A percentile compares a stretch with the other conserved stretches of the same genome.
These are phyloP conservation scores for Tiaroga cobitis DNA, from an alignment of 2,797 vertebrate species.

Conservation along the genomic window DNA sequence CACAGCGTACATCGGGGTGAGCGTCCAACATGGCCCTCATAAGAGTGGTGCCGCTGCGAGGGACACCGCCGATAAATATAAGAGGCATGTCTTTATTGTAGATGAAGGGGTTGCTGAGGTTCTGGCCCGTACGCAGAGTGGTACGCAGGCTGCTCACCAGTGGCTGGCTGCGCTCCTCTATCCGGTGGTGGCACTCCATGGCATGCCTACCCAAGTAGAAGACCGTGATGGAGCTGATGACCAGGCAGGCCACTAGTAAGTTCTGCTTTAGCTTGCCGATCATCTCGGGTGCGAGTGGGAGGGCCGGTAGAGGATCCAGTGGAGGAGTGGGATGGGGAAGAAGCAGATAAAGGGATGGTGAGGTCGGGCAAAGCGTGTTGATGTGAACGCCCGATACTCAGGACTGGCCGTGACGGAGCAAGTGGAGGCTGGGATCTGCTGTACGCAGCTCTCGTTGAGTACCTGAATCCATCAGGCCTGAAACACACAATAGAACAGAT, in stretches of 20 bases:
- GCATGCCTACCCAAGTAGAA: constrained; percentile 95
- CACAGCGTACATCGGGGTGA: constrained; percentile 92
- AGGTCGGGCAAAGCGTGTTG: constrained; percentile 30
- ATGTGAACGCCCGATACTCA: constrained; percentile 67
- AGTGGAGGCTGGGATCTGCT: constrained; percentile 70
- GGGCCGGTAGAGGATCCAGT: constrained; percentile 55
- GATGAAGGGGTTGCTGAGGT: constrained; percentile 75
- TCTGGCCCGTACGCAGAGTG: constrained; percentile 74
- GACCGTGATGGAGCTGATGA: constrained; percentile 92
- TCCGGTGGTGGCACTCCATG: constrained; percentile 97
- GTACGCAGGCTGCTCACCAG: constrained; percentile 72
- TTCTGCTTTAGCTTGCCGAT: constrained; percentile 97
- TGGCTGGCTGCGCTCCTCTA: constrained; percentile 83
- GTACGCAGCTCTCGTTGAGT: constrained; percentile 67
- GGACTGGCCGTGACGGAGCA: constrained; percentile 65
- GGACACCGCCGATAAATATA: constrained; percentile 94
- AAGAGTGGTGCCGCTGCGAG: constrained; percentile 93
- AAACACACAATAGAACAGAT: constrained; percentile 53
- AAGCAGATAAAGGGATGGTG: constrained; percentile 33
- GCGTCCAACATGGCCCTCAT: constrained; percentile 98
- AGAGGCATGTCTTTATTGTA: constrained; percentile 99
- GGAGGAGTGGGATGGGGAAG: constrained; percentile 14
- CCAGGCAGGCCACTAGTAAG: constrained; percentile 91
- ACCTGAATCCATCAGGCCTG: constrained; percentile 81
- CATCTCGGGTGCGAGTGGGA: constrained; percentile 73